Evolutionary conservation across 53 echinoderm and acorn worm genomes (phyloP).

Genomic region (Apostichopus leukothele): DNA sequence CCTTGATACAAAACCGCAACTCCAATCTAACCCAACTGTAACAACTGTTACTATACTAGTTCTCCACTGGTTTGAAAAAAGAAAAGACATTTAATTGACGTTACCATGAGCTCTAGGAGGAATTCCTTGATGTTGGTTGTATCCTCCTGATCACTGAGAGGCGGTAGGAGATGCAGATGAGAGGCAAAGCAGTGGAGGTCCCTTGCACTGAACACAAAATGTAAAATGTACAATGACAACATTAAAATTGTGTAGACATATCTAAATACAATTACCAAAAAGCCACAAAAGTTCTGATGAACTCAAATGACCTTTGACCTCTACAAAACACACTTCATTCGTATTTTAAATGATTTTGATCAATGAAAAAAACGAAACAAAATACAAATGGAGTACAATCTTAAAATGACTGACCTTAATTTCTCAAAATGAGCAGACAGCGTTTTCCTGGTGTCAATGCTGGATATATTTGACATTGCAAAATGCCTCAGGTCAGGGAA

Average conservation of each 20-base stretch:
- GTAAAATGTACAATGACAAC: too few relatives aligned
- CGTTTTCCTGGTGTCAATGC: conserved; percentile 81
- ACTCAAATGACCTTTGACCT: too few relatives aligned
- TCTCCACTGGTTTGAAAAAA: background rate
- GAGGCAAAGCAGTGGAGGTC: conserved; percentile 89
- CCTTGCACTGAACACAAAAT: conserved; percentile 57
- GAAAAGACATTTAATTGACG: background rate
- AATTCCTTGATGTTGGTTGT: conserved; percentile 63
- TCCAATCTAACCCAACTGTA: too few relatives aligned
- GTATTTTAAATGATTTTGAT: too few relatives aligned
- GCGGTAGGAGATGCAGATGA: conserved; percentile 75
- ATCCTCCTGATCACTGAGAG: conserved; percentile 66
- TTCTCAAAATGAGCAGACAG: conserved; percentile 87
- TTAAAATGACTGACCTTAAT: conserved; percentile 67
- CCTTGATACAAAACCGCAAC: too few relatives aligned
- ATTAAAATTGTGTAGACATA: too few relatives aligned
- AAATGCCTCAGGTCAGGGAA: conserved; percentile 89
- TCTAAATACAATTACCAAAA: too few relatives aligned
- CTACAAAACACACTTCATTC: too few relatives aligned
- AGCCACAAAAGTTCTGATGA: too few relatives aligned
- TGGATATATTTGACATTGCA: conserved; percentile 89
- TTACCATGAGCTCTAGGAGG: conserved; percentile 90
- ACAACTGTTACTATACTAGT: too few relatives aligned
- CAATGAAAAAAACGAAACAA: too few relatives aligned
- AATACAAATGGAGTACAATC: too few relatives aligned